Evolutionary conservation across 2,888 invertebrate species (phyloP), one percentile per base, ranked within the genome.

Genomic region (Heliconius erato): DNA sequence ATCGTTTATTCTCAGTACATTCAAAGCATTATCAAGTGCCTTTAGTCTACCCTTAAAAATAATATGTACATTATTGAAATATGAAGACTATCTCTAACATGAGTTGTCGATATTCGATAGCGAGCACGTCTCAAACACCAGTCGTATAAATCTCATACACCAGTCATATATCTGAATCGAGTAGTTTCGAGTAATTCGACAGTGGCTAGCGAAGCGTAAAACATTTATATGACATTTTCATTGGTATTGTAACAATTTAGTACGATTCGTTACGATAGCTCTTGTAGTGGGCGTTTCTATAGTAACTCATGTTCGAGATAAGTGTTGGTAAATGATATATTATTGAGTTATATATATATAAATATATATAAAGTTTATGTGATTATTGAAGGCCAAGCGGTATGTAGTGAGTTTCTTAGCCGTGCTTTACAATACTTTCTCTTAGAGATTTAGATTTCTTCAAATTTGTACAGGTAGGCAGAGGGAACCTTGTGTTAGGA

Each of bases 1-100:
- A 93, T 92, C 87, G 87, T 94, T 95, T 94, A 94, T 93, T 94
- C 86, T 94, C 94, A 93, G 95, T 95, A 95, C 95, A 95, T 93
- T 92, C 91, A 95, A 95, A 95, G 95, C 95, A 91, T 93, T 87
- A 86, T 86, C 86, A 86, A 82, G 89, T 90, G 90, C 88, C 85
- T 91, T 93, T 93, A 88, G 65, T 88, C 90, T 92, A 93, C 82
- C 81, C 89, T 90, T 91, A 91, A 85, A 83, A 85, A 85, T 87
- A 90, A 88, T 93, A 91, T 93, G 86, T 93, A 93, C 91, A 93
- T 79, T 79, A 80, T 76, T 79, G 69, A 84, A 79, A 49, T 19
- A 78, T 78, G 76, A 76, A 76, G 44, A 49, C 65, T 63, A 76
- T 67, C 54, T 76, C 68, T 40, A 54, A 81, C 76, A 76, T 54